Percentiles rank a stretch among this genome's conserved stretches.
Evolutionary conservation across 2,113 vertebrate species (phyloP).

Genomic region (Eonycteris spelaea): DNA sequence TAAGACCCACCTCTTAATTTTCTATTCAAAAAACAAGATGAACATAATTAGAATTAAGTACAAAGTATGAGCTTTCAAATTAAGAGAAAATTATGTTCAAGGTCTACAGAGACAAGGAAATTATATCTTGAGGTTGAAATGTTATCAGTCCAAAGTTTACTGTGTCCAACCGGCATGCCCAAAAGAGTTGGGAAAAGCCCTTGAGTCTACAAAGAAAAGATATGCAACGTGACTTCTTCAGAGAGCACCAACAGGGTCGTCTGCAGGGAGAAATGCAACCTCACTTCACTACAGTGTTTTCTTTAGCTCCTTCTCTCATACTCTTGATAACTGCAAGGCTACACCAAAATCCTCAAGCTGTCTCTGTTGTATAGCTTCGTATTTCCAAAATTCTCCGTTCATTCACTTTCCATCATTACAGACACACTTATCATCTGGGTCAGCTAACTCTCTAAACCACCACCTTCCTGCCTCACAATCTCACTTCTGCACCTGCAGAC

Average conservation of each 20-base stretch:
- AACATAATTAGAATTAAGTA: not conserved
- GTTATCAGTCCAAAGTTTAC: not conserved
- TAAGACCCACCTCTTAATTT: not conserved
- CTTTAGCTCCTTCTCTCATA: not conserved
- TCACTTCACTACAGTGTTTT: not conserved
- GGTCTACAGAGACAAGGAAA: not conserved
- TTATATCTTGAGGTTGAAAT: not conserved
- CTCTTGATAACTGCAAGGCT: not conserved
- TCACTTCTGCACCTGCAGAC: not conserved
- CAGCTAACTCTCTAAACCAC: not conserved
- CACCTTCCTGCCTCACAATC: not conserved
- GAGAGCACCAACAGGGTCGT: rapidly evolving
- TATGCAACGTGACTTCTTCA: not conserved
- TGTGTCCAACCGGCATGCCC: not conserved
- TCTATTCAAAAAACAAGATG: not conserved
- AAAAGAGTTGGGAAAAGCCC: not conserved
- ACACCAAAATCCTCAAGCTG: not conserved
- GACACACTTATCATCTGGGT: not conserved
- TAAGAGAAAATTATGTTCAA: not conserved
- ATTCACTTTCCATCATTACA: not conserved
- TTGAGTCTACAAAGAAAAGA: not conserved
- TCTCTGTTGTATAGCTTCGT: not conserved
- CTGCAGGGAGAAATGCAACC: not conserved
- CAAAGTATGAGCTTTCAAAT: not conserved
- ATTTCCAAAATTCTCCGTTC: not conserved